phyloP scores from a whole-genome alignment of 2,797 vertebrate genomes.

The Galago senegalensis region DNA sequence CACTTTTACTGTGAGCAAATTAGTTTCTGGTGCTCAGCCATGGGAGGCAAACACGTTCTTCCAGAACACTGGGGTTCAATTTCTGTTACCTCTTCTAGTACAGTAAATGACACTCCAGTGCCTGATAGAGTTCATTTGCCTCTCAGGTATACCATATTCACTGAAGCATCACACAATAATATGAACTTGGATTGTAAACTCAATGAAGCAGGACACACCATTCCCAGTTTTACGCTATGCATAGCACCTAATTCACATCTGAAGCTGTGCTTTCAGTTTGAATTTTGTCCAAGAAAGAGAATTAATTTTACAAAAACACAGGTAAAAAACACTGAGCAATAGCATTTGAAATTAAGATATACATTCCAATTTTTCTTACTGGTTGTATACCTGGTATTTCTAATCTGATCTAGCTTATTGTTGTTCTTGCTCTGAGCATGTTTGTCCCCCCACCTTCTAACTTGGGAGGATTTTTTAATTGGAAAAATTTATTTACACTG shows the following conservation, averaged over 20 bases:
- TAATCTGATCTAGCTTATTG: not conserved
- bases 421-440: not conserved
- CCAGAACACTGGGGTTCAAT: not conserved
- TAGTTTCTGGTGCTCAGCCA: not conserved
- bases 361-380: not conserved
- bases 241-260: not conserved
- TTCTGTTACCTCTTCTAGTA: constrained; percentile 12
- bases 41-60: constrained; percentile 9
- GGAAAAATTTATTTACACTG: not conserved
- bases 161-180: constrained; percentile 25
- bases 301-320: not conserved
- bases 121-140: constrained; percentile 32
- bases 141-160: not conserved
- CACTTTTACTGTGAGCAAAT: not conserved
- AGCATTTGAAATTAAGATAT: not conserved
- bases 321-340: not conserved
- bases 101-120: not conserved
- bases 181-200: constrained; percentile 58
- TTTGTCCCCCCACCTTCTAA: not conserved
- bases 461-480: not conserved
- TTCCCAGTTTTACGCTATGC: not conserved
- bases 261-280: not conserved
- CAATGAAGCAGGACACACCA: not conserved
- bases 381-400: not conserved
- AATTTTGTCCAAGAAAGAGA: not conserved